Evolutionary conservation across 2,113 vertebrate genomes (phyloP).

Genomic region (Abramis brama): DNA sequence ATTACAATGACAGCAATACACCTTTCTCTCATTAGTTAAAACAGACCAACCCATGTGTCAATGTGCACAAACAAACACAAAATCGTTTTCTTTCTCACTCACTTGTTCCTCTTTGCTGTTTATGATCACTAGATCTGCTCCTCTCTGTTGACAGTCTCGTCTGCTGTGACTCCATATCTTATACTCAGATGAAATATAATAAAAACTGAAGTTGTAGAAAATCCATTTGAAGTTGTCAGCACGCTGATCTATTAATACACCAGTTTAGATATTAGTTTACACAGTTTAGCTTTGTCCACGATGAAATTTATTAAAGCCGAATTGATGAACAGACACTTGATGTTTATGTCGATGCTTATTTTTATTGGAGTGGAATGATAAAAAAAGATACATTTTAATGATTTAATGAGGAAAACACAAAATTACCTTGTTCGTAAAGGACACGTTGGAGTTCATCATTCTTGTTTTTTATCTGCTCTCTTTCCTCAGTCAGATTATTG

Average conservation of each 20-base stretch:
- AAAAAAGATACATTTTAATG: neutral
- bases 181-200: neutral
- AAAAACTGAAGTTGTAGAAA: conserved; percentile 21
- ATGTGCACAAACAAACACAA: neutral
- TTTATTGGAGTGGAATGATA: neutral
- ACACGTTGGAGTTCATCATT: neutral
- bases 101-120: neutral
- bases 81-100: neutral
- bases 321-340: no score
- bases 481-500: neutral
- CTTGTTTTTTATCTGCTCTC: neutral
- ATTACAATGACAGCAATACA: no score
- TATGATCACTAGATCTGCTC: conserved; percentile 16
- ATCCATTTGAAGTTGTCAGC: neutral
- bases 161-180: neutral
- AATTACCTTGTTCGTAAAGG: neutral
- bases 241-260: neutral
- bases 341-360: neutral
- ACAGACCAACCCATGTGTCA: neutral
- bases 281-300: neutral
- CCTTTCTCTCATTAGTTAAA: neutral
- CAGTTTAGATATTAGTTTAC: neutral
- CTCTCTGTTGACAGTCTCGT: neutral
- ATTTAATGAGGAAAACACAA: neutral
- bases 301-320: no score